Conservation (phyloP, 2,888 invertebrate genomes). For the Xestia xanthographa region DNA sequence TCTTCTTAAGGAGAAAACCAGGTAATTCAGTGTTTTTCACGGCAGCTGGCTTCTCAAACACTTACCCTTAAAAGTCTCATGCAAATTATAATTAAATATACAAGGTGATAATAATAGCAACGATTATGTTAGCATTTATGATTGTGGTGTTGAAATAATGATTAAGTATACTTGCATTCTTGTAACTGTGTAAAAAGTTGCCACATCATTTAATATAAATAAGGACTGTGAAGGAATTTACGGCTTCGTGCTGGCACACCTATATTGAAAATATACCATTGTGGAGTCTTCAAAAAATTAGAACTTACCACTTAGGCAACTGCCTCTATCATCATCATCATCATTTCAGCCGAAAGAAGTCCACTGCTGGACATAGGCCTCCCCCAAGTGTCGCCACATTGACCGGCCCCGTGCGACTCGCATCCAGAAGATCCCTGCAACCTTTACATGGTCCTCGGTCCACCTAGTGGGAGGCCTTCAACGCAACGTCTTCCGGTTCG, state of each 20-base stretch:
- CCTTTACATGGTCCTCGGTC: no score
- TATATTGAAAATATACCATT: background rate
- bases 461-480: no score
- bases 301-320: background rate
- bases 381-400: no score
- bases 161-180: background rate
- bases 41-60: background rate
- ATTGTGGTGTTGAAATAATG: background rate
- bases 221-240: background rate
- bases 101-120: constrained; percentile 6
- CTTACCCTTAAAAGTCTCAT: background rate
- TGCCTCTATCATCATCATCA: no score
- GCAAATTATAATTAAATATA: constrained; percentile 20
- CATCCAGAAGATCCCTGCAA: no score
- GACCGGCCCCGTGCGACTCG: no score
- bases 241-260: background rate
- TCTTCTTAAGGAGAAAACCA: constrained; percentile 3
- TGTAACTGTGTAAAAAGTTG: background rate
- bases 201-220: background rate
- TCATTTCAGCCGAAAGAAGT: no score
- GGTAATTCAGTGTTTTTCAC: constrained; percentile 4
- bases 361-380: no score
- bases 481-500: no score
- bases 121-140: constrained; percentile 1
- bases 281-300: background rate